Evolutionary conservation across 2,797 vertebrate species (phyloP), one percentile per base, ranked within the genome.

Genomic region (Chaenodraco wilsoni): DNA sequence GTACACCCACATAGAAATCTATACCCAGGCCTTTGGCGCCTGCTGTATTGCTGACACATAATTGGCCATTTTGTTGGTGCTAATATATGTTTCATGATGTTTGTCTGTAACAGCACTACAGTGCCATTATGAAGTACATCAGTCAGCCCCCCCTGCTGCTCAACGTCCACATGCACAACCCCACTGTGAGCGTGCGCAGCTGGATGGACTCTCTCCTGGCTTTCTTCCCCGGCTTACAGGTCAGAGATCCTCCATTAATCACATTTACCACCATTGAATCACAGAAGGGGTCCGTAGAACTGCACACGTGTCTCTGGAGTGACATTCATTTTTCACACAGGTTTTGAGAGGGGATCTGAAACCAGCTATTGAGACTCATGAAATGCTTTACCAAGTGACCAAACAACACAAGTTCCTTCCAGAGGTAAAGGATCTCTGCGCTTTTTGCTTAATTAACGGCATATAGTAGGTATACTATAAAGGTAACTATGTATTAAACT

Each of bases 161-260:
- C 57, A 95, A 92, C n/a, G 95, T 96, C 9, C 95, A 96, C 87
- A 96, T 96, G 95, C 95, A 96, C 92, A 96, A 96, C 85, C 95
- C 95, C 74, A 96, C 95, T 3, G 92, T 96, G 81, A 95, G 89
- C 8, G 94, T 94, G 45, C 94, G 94, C 73, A 94, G 94, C 91
- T 96, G 95, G 95, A 96, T 96, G 95, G 95, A 96, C 80, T 95
- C 95, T 3, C 93, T 96, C 9, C 89, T 96, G 52, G 95, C 95
- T 9, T 96, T 96, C 87, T 96, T 96, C 79, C 95, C 95, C 9
- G 95, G 95, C 61, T 82, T 96, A 72, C 95, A 96, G 95, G 95
- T 96, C 54, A 59, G 78, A 17, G 13, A 11, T 60, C 11, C 23
- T 55, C 1, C 0, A 9, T 68, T 68, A 4, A 65, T 57, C 31